Evolutionary conservation across 1,140 invertebrate species (phyloP).

Genomic region (Brachionus manjavacas): DNA sequence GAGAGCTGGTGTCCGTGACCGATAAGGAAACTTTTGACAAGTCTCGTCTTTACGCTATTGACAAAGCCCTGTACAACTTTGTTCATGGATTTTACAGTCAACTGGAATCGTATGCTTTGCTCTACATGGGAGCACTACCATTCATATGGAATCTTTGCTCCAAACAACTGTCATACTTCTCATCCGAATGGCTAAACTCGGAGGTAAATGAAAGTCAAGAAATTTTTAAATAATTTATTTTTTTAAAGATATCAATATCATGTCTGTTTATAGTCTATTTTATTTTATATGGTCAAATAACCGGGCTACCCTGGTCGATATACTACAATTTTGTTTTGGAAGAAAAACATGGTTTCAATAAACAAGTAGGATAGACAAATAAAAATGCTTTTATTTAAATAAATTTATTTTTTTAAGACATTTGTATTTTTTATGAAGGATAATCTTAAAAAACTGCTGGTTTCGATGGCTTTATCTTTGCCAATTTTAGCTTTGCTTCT

Average conservation of each 20-base stretch:
- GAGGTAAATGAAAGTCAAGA: background rate
- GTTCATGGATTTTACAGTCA: background rate
- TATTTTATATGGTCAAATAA: slow-evolving; percentile 43
- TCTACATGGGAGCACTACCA: background rate
- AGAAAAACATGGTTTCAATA: slow-evolving; percentile 95
- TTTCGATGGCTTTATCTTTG: slow-evolving; percentile 70
- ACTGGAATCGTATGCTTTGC: background rate
- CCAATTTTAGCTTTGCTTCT: slow-evolving; percentile 76
- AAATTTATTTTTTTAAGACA: slow-evolving; percentile 64
- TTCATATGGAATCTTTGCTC: slow-evolving; percentile 29
- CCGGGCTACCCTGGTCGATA: slow-evolving; percentile 75
- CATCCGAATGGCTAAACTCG: background rate
- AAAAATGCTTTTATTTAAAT: slow-evolving; percentile 17
- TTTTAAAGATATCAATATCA: slow-evolving; percentile 5
- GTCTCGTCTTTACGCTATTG: slow-evolving; percentile 2
- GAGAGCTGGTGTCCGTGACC: background rate
- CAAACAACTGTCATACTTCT: background rate
- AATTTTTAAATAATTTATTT: background rate
- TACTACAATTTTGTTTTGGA: slow-evolving; percentile 93
- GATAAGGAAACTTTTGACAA: slow-evolving; percentile 30
- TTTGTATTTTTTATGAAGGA: slow-evolving; percentile 87
- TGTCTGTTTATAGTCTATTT: background rate
- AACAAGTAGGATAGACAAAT: slow-evolving; percentile 63
- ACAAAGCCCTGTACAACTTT: slow-evolving; percentile 6
- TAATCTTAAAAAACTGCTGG: slow-evolving; percentile 76